These are phyloP conservation scores for Argyresthia goedartella DNA, from an alignment of 2,888 invertebrate species.

Conservation along the genomic window DNA sequence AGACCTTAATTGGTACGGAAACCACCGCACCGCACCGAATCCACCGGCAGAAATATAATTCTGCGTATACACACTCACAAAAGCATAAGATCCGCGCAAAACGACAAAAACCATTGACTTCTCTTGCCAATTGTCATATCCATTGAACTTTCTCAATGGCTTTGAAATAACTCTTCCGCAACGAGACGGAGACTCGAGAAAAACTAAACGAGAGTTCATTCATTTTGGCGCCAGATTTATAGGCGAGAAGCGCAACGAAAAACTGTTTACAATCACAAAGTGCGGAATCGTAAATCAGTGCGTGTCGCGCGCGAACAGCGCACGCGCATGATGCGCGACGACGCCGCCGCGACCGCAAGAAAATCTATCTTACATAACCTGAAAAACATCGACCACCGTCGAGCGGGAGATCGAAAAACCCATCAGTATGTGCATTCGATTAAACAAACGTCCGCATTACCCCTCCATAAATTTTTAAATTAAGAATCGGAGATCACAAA, in stretches of 20 bases:
- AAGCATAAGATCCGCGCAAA: neutral
- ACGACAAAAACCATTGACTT: neutral
- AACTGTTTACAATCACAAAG: constrained; percentile 49
- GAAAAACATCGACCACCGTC: constrained; percentile 63
- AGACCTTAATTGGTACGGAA: constrained; percentile 38
- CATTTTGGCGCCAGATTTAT: constrained; percentile 65
- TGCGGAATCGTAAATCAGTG: constrained; percentile 51
- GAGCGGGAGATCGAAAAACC: constrained; percentile 46
- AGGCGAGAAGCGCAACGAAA: constrained; percentile 50
- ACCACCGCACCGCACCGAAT: constrained; percentile 21
- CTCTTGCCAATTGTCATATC: neutral
- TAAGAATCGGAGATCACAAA: constrained; percentile 53
- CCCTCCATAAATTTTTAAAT: constrained; percentile 38
- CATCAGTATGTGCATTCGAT: constrained; percentile 61
- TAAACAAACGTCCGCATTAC: constrained; percentile 40
- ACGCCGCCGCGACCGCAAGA: constrained; percentile 31
- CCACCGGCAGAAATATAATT: constrained; percentile 1
- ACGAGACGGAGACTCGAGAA: constrained; percentile 16
- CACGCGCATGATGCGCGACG: constrained; percentile 13
- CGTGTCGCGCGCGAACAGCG: constrained; percentile 19
- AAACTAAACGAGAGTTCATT: constrained; percentile 48
- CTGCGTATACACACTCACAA: neutral
- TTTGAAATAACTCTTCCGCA: neutral
- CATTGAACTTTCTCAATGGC: neutral
- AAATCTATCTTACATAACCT: constrained; percentile 48